phyloP scores from a whole-genome alignment of 2,797 vertebrate genomes.

The Cuniculus paca region DNA sequence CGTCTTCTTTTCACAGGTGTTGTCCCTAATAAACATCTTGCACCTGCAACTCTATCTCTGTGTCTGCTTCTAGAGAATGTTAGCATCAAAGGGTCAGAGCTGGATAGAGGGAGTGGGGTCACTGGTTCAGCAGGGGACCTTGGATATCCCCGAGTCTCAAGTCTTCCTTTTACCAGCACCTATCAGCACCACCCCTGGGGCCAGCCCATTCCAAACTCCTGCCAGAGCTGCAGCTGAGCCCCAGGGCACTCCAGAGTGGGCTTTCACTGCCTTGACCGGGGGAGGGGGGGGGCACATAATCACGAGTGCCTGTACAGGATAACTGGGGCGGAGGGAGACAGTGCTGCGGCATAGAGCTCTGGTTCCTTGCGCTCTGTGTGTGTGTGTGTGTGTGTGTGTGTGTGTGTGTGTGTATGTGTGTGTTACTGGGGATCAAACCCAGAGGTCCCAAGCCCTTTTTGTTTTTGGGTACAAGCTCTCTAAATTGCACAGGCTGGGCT shows the following conservation, averaged over 20 bases:
- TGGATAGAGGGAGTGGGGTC: background rate
- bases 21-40: slow-evolving; percentile 76
- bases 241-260: background rate
- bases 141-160: background rate
- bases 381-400: too few species aligned
- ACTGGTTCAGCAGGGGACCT: background rate
- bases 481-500: background rate
- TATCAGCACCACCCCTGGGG: rapidly evolving
- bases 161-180: background rate
- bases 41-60: slow-evolving; percentile 53
- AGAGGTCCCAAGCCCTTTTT: background rate
- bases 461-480: background rate
- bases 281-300: background rate
- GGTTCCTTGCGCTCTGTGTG: background rate
- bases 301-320: background rate
- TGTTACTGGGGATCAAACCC: background rate
- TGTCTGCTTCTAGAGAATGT: slow-evolving; percentile 60
- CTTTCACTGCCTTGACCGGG: background rate
- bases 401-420: background rate
- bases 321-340: too few species aligned
- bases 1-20: slow-evolving; percentile 74
- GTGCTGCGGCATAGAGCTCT: background rate
- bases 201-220: background rate
- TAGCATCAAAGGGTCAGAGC: background rate
- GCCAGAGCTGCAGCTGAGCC: background rate